Evolutionary conservation across 1,140 invertebrate species (phyloP), one percentile per base, ranked within the genome.

Genomic region (Chrysomallon squamiferum): DNA sequence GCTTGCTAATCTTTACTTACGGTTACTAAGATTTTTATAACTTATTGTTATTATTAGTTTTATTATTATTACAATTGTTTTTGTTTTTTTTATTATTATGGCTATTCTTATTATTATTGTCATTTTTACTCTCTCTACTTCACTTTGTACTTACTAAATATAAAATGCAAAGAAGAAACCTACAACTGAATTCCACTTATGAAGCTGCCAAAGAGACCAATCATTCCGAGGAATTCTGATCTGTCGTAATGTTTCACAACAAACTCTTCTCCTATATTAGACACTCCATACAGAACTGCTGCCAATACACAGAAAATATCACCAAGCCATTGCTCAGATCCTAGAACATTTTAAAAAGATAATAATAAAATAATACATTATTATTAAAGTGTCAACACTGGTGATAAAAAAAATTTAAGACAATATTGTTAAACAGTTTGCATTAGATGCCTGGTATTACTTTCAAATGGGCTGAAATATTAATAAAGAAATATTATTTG

Each of bases 241-340:
- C 91, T 90, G 64, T 92, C 90, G 65, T 91, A 91, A 22, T 89
- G 91, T 83, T 93, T 93, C 18, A 95, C 91, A 52, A 92, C 90
- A 80, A 92, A 89, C 84, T 96, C 94, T 87, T 95, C 91, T 2
- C 92, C 87, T 0, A 95, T 91, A 74, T 93, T 94, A 13, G 92
- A 91, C 41, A 94, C 86, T 3, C 93, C 93, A 84, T 93, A 94
- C 0, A 95, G 85, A 13, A 92, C 87, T 1, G 93, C 92, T 20
- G 93, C 93, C n/a, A 87, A 89, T 3, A 95, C 86, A 77, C 92
- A 93, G 7, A 95, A 85, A 89, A 95, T 90, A 80, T 95, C 93
- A 22, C 94, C 94, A 2, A 94, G 88, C 15, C 93, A 85, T 69
- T 91, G 90, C 82, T 93, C 92, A 81, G 90, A 90, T 32, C 91